Conservation (phyloP, 2,888 invertebrate genomes). For the Lycophotia porphyrea region DNA sequence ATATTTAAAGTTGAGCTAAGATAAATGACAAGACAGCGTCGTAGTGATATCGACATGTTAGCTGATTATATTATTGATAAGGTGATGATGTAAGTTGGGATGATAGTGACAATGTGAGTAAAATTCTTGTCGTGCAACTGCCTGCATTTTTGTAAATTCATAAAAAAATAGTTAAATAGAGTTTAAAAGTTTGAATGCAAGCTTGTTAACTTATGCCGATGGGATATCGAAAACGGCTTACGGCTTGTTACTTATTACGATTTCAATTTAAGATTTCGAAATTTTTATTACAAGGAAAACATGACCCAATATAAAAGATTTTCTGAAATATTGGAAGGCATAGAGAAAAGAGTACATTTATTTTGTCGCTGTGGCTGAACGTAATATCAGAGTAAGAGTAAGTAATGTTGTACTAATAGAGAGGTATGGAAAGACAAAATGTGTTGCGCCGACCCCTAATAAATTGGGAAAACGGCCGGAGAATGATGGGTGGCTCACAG, state of each 20-base stretch:
- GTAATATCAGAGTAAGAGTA: not conserved
- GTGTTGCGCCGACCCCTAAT: not conserved
- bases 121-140: not conserved
- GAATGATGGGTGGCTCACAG: not conserved
- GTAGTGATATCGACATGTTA: not conserved
- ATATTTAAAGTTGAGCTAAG: not conserved
- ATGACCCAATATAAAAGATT: not conserved
- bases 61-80: conserved; percentile 1
- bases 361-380: not conserved
- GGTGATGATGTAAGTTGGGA: not conserved
- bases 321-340: not conserved
- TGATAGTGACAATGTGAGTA: not conserved
- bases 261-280: not conserved
- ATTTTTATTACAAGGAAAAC: not conserved
- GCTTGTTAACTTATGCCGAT: too few species aligned
- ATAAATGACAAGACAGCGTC: conserved; percentile 13
- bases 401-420: not conserved
- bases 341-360: not conserved
- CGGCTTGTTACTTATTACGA: too few species aligned
- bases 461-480: not conserved
- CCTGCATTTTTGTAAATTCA: not conserved
- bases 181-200: not conserved
- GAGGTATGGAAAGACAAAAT: not conserved
- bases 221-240: too few species aligned
- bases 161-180: too few species aligned